Conservation (phyloP, 53 echinoderm and acorn worm genomes). For the Astropecten irregularis region DNA sequence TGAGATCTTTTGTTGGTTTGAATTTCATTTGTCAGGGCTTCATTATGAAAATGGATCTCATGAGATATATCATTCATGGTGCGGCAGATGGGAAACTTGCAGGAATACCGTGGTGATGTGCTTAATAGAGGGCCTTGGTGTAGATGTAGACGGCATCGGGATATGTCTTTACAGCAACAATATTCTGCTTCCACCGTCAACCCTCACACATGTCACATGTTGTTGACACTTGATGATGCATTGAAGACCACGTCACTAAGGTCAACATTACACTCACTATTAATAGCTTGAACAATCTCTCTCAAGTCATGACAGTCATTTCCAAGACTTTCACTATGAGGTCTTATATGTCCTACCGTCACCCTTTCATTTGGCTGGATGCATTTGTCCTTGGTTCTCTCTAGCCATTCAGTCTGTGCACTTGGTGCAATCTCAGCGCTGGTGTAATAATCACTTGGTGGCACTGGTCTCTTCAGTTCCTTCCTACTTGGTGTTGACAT, state of each 20-base stretch:
- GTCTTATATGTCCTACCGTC: not conserved
- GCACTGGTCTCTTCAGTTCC: not conserved
- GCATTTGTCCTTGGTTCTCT: not conserved
- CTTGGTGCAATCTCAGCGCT: not conserved
- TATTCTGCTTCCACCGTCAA: no score
- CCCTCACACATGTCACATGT: not conserved
- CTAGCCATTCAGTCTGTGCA: not conserved
- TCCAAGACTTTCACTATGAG: not conserved
- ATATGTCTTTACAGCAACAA: no score
- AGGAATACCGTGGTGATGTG: no score
- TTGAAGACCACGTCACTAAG: not conserved
- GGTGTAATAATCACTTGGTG: not conserved
- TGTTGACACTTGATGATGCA: not conserved
- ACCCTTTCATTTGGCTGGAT: not conserved
- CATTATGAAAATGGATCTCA: no score
- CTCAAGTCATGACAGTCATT: conserved; percentile 3
- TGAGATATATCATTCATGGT: no score
- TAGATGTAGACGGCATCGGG: no score
- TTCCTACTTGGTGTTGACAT: not conserved
- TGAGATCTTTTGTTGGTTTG: no score
- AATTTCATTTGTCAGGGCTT: no score
- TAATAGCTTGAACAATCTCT: not conserved
- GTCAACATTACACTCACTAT: conserved; percentile 8
- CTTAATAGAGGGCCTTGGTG: no score
- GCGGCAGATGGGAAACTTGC: no score